Evolutionary conservation across 2,888 invertebrate genomes (phyloP).

Genomic region (Heliothis peltigera): DNA sequence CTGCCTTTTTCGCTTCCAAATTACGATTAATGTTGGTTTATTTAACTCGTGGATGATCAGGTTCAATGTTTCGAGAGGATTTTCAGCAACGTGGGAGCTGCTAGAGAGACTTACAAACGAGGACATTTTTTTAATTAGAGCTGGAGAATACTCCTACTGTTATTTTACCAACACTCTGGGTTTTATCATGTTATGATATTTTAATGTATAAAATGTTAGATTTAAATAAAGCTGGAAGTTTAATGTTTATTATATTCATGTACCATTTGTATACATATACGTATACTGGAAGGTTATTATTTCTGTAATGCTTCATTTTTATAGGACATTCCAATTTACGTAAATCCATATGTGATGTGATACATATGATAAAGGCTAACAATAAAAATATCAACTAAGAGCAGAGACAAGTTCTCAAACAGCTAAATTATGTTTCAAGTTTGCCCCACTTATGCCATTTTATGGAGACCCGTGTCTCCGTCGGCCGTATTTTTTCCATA

Average conservation of each 20-base stretch:
- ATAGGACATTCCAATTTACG: background rate
- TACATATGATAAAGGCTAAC: conserved; percentile 48
- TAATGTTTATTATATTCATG: too few species aligned
- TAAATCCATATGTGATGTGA: conserved; percentile 21
- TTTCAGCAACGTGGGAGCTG: too few species aligned
- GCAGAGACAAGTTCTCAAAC: conserved; percentile 69
- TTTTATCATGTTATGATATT: too few species aligned
- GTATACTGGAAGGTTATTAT: background rate
- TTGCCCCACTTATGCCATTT: conserved; percentile 75
- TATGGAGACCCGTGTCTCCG: conserved; percentile 74
- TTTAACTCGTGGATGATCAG: too few species aligned
- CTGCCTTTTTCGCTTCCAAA: background rate
- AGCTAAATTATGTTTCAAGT: conserved; percentile 77
- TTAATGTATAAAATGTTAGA: too few species aligned
- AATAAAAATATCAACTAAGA: conserved; percentile 64
- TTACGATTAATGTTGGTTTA: background rate
- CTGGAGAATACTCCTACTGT: too few species aligned
- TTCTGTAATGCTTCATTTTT: background rate
- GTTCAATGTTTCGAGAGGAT: too few species aligned
- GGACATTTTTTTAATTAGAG: too few species aligned
- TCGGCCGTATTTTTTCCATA: conserved; percentile 73
- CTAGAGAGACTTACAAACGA: too few species aligned
- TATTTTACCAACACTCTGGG: too few species aligned
- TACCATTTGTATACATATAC: too few species aligned
- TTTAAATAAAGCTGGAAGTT: too few species aligned